Evolutionary conservation across 2,888 invertebrate genomes (phyloP), one percentile per base, ranked within the genome.

Genomic region (Nezara viridula): DNA sequence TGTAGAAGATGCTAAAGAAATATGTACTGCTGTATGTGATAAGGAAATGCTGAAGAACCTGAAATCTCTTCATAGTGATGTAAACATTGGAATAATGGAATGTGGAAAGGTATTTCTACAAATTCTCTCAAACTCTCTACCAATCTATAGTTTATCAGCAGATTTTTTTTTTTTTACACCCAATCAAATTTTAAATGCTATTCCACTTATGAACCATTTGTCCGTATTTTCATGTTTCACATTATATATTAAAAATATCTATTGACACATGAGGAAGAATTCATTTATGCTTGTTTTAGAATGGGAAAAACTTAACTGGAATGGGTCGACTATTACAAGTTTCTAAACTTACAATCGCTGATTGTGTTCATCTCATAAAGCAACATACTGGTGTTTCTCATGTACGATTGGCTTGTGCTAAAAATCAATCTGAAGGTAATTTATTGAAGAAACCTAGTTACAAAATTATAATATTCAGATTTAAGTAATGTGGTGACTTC

Each of bases 341-440:
- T 27, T 92, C 93, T 44, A 91, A 94, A 3, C 92, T 95, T 44
- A 93, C 94, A 10, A 92, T 97, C 50, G 92, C 94, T 4, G 93
- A 95, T 89, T 95, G 96, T 1, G 94, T 98, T 40, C 92, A 94
- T 12, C 93, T 93, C 86, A 94, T 98, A 0, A 98, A 98, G 93
- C 92, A 93, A 87, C 95, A 96, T 90, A 96, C 96, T 47, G 94
- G 95, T 0, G 92, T 97, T 50, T 92, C 94, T 0, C 94, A 96
- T 92, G 94, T 98, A 21, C 95, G 97, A 91, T 93, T 98, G 50
- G 97, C 97, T 9, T 91, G 95, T 77, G 96, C 95, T 10, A 92
- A 92, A 90, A 92, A 92, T 81, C 92, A 92, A 90, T 92, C 90
- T 89, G 91, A 92, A 91, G 93, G 94, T 94, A 92, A 91, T 73